Evolutionary conservation across 2,797 vertebrate genomes (phyloP).

Genomic region (Fratercula arctica): DNA sequence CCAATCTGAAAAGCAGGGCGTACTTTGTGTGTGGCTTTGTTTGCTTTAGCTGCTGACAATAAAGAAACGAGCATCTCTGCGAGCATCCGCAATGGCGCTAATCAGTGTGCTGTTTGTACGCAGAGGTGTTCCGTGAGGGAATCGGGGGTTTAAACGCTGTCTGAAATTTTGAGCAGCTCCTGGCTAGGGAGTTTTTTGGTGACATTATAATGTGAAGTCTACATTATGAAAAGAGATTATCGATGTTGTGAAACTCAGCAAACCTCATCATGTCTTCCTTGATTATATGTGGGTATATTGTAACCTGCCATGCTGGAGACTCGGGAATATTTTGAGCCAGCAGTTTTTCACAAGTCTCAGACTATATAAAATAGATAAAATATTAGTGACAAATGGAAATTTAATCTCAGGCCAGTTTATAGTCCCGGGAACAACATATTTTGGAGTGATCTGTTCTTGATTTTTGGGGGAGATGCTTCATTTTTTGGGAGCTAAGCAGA

Average conservation of each 20-base stretch:
- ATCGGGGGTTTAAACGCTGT: neutral
- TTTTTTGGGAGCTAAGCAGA: neutral
- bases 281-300: neutral
- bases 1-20: neutral
- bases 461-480: neutral
- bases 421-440: neutral
- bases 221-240: neutral
- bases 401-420: neutral
- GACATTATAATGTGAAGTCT: neutral
- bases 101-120: neutral
- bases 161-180: constrained; percentile 15
- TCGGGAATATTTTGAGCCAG: neutral
- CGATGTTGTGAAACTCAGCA: neutral
- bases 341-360: neutral
- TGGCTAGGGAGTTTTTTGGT: neutral
- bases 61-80: accelerated
- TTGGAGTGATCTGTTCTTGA: neutral
- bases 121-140: neutral
- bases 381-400: neutral
- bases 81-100: neutral
- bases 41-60: neutral
- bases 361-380: neutral
- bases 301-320: neutral
- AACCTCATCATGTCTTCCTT: neutral
- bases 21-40: neutral